Percentiles rank a stretch among this genome's conserved stretches.
phyloP scores from a whole-genome alignment of 2,113 vertebrate species.

The Phoxinus phoxinus region DNA sequence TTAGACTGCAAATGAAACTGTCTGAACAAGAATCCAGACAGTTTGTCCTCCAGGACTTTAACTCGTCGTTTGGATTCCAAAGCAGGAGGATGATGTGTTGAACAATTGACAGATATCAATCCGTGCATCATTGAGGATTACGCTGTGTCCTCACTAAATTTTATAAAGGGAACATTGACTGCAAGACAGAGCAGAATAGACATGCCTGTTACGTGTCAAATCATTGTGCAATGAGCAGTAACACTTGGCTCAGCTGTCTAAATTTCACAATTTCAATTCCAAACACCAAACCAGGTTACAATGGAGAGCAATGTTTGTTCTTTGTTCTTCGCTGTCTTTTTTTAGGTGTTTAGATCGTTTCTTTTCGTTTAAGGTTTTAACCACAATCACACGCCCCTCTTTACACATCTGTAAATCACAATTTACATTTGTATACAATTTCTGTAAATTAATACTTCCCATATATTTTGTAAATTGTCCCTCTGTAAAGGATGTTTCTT shows the following conservation, averaged over 20 bases:
- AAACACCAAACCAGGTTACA: neutral
- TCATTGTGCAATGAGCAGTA: slow-evolving; percentile 31
- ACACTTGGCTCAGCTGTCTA: neutral
- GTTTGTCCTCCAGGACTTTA: neutral
- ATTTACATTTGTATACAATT: neutral
- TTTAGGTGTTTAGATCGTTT: neutral
- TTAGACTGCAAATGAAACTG: neutral
- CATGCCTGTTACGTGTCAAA: neutral
- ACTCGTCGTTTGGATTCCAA: neutral
- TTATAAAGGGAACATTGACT: neutral
- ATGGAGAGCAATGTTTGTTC: neutral
- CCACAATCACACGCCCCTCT: neutral
- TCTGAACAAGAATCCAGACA: neutral
- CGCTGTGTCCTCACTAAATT: neutral
- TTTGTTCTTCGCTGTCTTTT: no score
- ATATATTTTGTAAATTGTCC: neutral
- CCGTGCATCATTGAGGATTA: neutral
- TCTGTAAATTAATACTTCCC: neutral
- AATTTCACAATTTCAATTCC: slow-evolving; percentile 30
- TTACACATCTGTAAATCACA: neutral
- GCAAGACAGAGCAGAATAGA: neutral
- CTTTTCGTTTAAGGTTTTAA: neutral
- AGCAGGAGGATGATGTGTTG: neutral
- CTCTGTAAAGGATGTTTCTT: neutral
- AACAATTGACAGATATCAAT: neutral